Conservation (phyloP, 2,113 vertebrate species). For the Mobula birostris region DNA sequence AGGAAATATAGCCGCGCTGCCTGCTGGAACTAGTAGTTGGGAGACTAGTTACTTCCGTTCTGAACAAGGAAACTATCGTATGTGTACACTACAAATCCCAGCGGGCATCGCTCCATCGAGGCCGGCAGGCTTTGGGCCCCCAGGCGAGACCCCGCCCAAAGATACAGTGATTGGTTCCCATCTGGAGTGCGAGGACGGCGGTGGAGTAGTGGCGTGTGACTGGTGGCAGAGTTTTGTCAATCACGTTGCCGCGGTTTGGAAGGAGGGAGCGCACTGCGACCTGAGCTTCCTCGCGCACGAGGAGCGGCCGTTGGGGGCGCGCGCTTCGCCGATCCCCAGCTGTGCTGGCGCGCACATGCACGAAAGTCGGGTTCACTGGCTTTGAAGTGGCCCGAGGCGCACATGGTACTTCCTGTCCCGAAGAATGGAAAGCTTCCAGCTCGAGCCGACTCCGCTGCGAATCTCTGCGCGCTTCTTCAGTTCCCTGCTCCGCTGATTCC, state of each 20-base stretch:
- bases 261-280: not conserved
- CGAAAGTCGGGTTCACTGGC: slow-evolving; percentile 44
- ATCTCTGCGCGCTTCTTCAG: slow-evolving; percentile 42
- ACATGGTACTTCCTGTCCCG: slow-evolving; percentile 79
- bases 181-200: not conserved
- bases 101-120: not conserved
- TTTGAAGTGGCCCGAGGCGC: slow-evolving; percentile 86
- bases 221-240: not conserved
- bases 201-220: not conserved
- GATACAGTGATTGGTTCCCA: not conserved
- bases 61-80: not conserved
- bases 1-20: not conserved
- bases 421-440: slow-evolving; percentile 72
- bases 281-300: not conserved
- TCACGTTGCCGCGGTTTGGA: not conserved
- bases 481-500: not conserved
- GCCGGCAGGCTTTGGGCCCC: not conserved
- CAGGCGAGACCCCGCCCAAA: not conserved
- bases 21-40: slow-evolving; percentile 14
- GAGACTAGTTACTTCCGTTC: not conserved
- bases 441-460: slow-evolving; percentile 45
- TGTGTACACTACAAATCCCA: not conserved
- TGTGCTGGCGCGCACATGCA: not conserved
- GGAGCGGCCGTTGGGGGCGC: not conserved
- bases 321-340: not conserved